Evolutionary conservation across 2,797 vertebrate species (phyloP).

Genomic region (Neoniphon sammara): DNA sequence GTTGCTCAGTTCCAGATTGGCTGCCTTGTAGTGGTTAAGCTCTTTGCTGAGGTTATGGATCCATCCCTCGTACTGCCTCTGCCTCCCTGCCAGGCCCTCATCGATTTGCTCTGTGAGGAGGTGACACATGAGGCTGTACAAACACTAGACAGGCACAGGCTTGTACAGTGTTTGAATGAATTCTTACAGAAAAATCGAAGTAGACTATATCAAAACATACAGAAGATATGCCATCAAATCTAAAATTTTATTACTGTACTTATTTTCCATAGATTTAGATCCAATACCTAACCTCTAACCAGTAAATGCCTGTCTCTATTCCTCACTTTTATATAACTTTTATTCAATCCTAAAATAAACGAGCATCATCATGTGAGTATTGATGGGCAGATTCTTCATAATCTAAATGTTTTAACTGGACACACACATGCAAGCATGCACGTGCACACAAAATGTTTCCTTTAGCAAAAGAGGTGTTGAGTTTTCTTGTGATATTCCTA

Average conservation of each 20-base stretch:
- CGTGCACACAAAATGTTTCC: background rate
- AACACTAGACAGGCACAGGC: background rate
- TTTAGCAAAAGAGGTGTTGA: background rate
- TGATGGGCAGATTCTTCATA: too few relatives aligned
- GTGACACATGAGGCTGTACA: background rate
- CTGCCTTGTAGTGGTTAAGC: conserved; percentile 85
- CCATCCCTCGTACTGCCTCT: conserved; percentile 90
- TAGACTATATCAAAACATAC: background rate
- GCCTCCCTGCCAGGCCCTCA: conserved; percentile 89
- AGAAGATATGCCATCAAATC: background rate
- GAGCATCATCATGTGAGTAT: too few relatives aligned
- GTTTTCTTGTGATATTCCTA: conserved; percentile 49
- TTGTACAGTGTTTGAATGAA: background rate
- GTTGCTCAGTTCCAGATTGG: conserved; percentile 90
- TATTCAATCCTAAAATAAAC: too few relatives aligned
- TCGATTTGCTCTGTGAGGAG: conserved; percentile 89
- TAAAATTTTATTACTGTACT: too few relatives aligned
- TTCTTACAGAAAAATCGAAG: background rate
- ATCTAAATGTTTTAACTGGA: background rate
- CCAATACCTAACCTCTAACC: too few relatives aligned
- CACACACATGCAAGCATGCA: conserved; percentile 14
- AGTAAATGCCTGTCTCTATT: background rate
- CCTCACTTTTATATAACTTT: background rate
- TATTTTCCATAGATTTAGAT: too few relatives aligned
- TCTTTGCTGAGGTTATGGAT: conserved; percentile 93